Base-by-base conservation (phyloP, 2,797 vertebrate genomes). In the Margarornis squamiger region DNA sequence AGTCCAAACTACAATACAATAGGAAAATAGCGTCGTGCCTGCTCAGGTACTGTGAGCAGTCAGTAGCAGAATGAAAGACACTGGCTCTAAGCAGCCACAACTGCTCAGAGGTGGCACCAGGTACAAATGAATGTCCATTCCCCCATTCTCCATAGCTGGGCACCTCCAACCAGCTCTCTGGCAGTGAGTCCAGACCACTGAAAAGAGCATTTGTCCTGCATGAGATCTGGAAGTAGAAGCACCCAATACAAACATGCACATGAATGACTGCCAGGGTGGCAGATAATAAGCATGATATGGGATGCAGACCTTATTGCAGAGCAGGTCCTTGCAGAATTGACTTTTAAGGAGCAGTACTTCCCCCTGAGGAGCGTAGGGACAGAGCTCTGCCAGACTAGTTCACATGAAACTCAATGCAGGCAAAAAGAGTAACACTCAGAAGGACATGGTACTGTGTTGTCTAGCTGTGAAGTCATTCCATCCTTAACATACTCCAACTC, bases 81-180 rank as follows among this genome's bases (percentile, higher is more conserved):
- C 30, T 29, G 27, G 2, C 20, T 46, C 36, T 65, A 16, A 88
- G 86, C 61, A 46, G 41, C 46, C 9, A 2, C 70, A 63, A 1
- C 46, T 70, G 16, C 13, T 77, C 9, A 15, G 58, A 38, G 61
- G 1, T 61, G 22, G 38, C 20, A 54, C 3, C 1, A 5, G 29
- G 7, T 54, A 66, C 48, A 57, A 48, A 36, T 10, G 2, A 65
- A 14, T 26, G 58, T 39, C 41, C 11, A 2, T 91, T 72, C 14
- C 67, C 7, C 34, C 14, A 2, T 0, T 0, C 22, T 75, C 45
- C 0, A 0, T 58, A 55, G 34, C 29, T 52, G 59, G 43, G 24
- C 43, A 27, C 9, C 24, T 73, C 22, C 58, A 45, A 43, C 6
- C 29, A 51, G 57, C 45, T 4, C 9, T 66, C 41, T 34, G 39